Evolutionary conservation across 2,797 vertebrate genomes (phyloP), one percentile per base, ranked within the genome.

Genomic region (Hippoglossus hippoglossus): DNA sequence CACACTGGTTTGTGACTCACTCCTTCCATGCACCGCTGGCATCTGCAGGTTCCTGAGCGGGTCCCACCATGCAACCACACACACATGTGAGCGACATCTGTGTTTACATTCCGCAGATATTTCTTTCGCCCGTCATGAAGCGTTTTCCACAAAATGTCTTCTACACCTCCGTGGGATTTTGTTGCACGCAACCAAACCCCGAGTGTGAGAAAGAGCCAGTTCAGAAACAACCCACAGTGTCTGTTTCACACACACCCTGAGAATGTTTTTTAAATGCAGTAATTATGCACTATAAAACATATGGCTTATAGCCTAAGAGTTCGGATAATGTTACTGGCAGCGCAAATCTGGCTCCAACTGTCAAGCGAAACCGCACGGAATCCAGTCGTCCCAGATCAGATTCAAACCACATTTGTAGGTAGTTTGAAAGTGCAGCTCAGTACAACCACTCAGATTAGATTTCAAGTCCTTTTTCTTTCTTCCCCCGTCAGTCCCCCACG

Each of bases 91-190:
- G 51, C 24, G 18, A 51, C 84, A 82, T 86, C 72, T 79, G 80
- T 90, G 78, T 89, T 91, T 88, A 82, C 86, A 77, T 89, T 84
- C 73, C 71, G 5, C 19, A 68, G 74, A 71, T 69, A 66, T 68
- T 67, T 75, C 51, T 46, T 8, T 19, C 6, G 4, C 51, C 56
- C 77, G 60, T 82, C 41, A 24, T 41, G 16, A 64, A 75, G 47
- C 36, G 4, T 57, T 71, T 71, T 12, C 47, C 1, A 12, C 53
- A 63, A 61, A 73, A 73, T 60, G 60, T 73, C 60, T 69, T 59
- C 18, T 73, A 62, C 71, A 68, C n/a, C 50, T 71, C 58, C 67
- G 24, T 22, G 60, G 46, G 34, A 18, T 61, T 66, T 12, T 75
- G 47, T 66, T 65, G 50, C 66, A 78, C 15, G 9, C 6, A 79